A percentile compares a stretch with the other conserved stretches of the same genome.
Evolutionary conservation across 2,113 vertebrate genomes (phyloP).

Genomic region (Brienomyrus brachyistius): DNA sequence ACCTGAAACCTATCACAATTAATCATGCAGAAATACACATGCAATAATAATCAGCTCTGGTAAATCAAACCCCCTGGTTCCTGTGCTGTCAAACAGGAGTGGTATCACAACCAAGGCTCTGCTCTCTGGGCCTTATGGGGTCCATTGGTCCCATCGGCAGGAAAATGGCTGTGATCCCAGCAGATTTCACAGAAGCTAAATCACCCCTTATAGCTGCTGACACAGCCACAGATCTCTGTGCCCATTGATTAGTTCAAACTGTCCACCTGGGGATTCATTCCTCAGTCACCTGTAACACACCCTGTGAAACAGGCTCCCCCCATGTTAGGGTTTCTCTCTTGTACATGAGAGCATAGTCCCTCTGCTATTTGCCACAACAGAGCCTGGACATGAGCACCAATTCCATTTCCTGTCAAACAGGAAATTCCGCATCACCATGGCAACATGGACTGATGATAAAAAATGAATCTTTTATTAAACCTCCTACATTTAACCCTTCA

Average conservation of each 20-base stretch:
- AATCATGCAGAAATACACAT: conserved; percentile 48
- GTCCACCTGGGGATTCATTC: background rate
- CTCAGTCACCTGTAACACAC: background rate
- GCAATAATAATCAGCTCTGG: background rate
- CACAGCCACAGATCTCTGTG: background rate
- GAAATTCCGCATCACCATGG: conserved; percentile 29
- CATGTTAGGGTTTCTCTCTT: background rate
- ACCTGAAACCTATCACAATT: conserved; percentile 22
- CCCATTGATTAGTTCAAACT: background rate
- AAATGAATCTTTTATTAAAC: background rate
- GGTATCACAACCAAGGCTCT: background rate
- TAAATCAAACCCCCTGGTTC: background rate
- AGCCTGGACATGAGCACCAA: conserved; percentile 18
- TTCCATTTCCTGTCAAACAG: conserved; percentile 25
- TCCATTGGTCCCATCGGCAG: background rate
- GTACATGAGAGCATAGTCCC: background rate
- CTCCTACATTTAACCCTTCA: conserved; percentile 14
- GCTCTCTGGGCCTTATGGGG: background rate
- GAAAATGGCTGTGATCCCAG: conserved; percentile 18
- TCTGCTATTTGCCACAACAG: background rate
- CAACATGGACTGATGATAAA: background rate
- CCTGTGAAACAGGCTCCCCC: conserved; percentile 36
- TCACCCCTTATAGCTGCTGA: background rate
- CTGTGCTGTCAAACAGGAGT: conserved; percentile 15
- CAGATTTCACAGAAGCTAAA: conserved; percentile 8